Percentiles rank a stretch among this genome's conserved stretches.
Conservation (phyloP, 2,113 vertebrate genomes). For the Spheniscus mendiculus region DNA sequence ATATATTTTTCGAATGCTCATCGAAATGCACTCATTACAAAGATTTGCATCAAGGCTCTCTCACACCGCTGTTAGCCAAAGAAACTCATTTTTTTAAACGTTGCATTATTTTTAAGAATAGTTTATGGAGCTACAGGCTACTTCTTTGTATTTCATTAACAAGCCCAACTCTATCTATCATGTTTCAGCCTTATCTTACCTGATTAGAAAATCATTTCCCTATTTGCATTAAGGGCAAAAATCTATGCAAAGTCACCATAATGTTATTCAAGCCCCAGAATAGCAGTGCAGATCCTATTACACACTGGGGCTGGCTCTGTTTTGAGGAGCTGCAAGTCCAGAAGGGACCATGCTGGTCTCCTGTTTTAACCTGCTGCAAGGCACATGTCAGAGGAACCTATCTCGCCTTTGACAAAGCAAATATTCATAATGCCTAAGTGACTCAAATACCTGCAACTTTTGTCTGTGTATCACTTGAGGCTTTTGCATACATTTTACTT, state of each 20-base stretch:
- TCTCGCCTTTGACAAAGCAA: not conserved
- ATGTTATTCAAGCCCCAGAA: constrained; percentile 45
- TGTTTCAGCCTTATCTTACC: constrained; percentile 27
- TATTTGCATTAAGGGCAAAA: constrained; percentile 52
- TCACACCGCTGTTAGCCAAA: not conserved
- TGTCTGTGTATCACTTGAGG: not conserved
- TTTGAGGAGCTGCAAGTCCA: constrained; percentile 28
- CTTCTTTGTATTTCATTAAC: constrained; percentile 7
- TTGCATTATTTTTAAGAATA: constrained; percentile 32
- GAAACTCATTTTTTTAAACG: not conserved
- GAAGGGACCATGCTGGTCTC: not conserved
- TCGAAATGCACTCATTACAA: constrained; percentile 40
- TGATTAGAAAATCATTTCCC: constrained; percentile 36
- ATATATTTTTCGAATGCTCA: constrained; percentile 41
- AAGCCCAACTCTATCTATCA: not conserved
- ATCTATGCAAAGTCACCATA: constrained; percentile 57
- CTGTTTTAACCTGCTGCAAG: constrained; percentile 35
- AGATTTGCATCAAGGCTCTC: constrained; percentile 41
- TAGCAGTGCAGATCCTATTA: constrained; percentile 35
- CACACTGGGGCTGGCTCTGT: constrained; percentile 7
- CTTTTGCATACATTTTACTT: not conserved
- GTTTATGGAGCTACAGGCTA: not conserved
- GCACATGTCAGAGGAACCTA: not conserved
- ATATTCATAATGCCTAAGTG: not conserved
- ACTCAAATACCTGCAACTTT: not conserved